These are phyloP conservation scores for Philopotamus ludificatus DNA, from an alignment of 1,140 invertebrate genomes.

Conservation along the genomic window DNA sequence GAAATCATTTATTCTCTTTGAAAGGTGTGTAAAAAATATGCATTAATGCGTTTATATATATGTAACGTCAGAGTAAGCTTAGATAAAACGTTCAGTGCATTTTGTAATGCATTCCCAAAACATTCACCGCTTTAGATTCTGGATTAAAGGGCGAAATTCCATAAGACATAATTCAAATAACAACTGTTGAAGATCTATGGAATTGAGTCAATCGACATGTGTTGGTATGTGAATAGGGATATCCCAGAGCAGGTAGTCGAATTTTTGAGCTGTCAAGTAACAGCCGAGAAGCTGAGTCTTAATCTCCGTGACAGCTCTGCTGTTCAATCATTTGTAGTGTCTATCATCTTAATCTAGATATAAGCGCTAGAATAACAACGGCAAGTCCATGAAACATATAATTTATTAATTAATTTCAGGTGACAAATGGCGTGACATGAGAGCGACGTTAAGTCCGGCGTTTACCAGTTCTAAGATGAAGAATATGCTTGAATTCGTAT, in stretches of 20 bases:
- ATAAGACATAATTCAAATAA: background rate
- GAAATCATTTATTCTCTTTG: constrained; percentile 51
- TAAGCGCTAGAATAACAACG: too few relatives aligned
- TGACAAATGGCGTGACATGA: constrained; percentile 54
- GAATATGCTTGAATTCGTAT: constrained; percentile 43
- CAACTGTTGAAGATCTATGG: too few relatives aligned
- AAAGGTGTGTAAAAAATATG: constrained; percentile 18
- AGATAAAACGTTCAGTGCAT: background rate
- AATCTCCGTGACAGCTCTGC: too few relatives aligned
- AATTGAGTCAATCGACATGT: too few relatives aligned
- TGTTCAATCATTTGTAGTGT: too few relatives aligned
- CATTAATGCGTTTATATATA: background rate
- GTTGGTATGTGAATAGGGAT: too few relatives aligned
- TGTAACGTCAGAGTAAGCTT: background rate
- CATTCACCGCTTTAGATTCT: background rate
- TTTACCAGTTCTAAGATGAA: constrained; percentile 50
- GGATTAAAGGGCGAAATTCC: background rate
- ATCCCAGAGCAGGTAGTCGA: background rate
- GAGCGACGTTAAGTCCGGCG: constrained; percentile 52
- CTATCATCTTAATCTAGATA: too few relatives aligned
- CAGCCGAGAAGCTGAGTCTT: background rate
- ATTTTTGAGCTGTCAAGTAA: background rate
- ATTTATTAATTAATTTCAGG: constrained; percentile 28
- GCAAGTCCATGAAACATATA: background rate
- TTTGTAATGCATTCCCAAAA: background rate